Base-by-base conservation (phyloP, 2,113 vertebrate genomes). In the Pluvialis apricaria region DNA sequence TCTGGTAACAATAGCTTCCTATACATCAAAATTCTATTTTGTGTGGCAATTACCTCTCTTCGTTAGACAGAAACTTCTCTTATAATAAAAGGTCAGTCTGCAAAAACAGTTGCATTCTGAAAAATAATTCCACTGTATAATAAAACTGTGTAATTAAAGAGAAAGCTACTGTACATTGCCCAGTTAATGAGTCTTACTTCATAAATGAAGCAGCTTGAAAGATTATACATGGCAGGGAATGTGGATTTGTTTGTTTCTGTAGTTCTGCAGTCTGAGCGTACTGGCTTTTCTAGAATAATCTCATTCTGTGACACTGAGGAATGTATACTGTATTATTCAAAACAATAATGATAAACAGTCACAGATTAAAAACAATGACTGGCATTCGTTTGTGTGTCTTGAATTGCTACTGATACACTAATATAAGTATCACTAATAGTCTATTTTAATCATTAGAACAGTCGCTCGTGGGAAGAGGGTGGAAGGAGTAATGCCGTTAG, bases 31-130 rank as follows among this genome's bases (percentile, higher is more conserved):
- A 98, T 80, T 82, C 92, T 93, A 60, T 68, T 97, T 87, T 73
- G 54, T 93, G 89, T 86, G 94, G 38, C 94, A 97, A 97, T 97
- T 96, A 94, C 64, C 69, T 97, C 96, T 94, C 97, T 96, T 97
- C 79, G 90, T 97, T 96, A 97, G 79, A 92, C 61, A 97, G 72
- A 97, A 94, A 96, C 57, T 97, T 96, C 81, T 92, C 90, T 91
- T 96, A 92, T 66, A 98, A 97, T 94, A 90, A 95, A 97, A 97
- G 96, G 82, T 96, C 95, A 97, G 77, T 84, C 80, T 96, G 79
- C 32, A 31, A 96, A 97, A 98, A 94, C 91, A 97, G 85, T 90
- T 90, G 81, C 88, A 96, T 88, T 95, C 85, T 82, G 82, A 94
- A 87, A 96, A 96, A 95, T 88, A 96, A 95, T 90, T 94, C 72